Evolutionary conservation across 2,888 invertebrate species (phyloP).

Genomic region (Leptinotarsa juncta): DNA sequence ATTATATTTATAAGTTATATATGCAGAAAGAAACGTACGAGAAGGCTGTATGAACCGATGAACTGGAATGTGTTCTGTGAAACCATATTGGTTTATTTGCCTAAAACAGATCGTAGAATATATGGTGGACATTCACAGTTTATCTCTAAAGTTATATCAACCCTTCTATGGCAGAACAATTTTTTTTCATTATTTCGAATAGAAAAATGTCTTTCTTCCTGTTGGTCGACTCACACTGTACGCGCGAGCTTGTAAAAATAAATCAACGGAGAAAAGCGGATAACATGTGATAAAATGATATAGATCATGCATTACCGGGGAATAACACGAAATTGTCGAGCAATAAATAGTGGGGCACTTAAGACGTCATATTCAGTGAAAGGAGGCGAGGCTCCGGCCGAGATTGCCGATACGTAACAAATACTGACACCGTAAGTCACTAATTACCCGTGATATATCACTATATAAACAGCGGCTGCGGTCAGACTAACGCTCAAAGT

Average conservation of each 20-base stretch:
- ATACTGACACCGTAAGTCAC: constrained; percentile 63
- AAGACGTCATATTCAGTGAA: constrained; percentile 60
- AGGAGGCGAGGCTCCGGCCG: constrained; percentile 58
- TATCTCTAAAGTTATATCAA: too few relatives aligned
- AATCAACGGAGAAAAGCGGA: constrained; percentile 56
- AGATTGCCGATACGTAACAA: constrained; percentile 63
- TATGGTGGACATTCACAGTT: too few relatives aligned
- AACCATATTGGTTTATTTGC: too few relatives aligned
- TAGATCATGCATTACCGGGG: constrained; percentile 59
- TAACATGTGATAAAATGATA: constrained; percentile 59
- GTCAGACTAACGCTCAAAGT: constrained; percentile 62
- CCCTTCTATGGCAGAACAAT: too few relatives aligned
- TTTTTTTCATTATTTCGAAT: too few relatives aligned
- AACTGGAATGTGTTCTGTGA: too few relatives aligned
- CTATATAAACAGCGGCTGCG: constrained; percentile 64
- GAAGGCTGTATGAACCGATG: neutral
- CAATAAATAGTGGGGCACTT: constrained; percentile 62
- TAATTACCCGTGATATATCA: constrained; percentile 66
- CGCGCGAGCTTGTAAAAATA: constrained; percentile 49
- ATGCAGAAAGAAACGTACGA: neutral
- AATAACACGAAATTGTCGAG: constrained; percentile 58
- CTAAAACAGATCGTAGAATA: too few relatives aligned
- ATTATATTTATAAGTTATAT: constrained; percentile 16
- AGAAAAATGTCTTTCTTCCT: too few relatives aligned
- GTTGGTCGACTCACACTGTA: neutral